Conservation (phyloP, 2,888 invertebrate species). For the Dryomyza anilis region DNA sequence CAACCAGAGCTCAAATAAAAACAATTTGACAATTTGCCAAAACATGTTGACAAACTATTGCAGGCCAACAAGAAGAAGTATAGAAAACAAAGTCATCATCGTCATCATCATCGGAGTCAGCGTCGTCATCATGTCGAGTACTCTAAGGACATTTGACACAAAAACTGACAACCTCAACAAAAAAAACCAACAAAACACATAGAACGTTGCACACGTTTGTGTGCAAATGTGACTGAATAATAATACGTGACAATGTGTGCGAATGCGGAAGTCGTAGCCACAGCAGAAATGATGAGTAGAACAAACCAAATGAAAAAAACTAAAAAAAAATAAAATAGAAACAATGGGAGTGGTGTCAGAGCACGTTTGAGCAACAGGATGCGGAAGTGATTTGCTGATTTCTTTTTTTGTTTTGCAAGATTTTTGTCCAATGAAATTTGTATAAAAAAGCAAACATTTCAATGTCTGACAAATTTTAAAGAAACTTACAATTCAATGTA, state of each 20-base stretch:
- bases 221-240: conserved; percentile 28
- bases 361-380: conserved; percentile 26
- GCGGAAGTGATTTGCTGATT: conserved; percentile 21
- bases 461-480: too few relatives aligned
- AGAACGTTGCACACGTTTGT: background rate
- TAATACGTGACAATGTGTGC: conserved; percentile 23
- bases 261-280: conserved; percentile 9
- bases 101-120: background rate
- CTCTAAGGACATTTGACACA: conserved; percentile 10
- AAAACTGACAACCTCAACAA: conserved; percentile 3
- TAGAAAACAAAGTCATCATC: background rate
- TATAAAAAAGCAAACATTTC: too few relatives aligned
- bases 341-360: background rate
- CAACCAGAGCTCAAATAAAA: too few relatives aligned
- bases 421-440: too few relatives aligned
- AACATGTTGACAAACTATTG: background rate
- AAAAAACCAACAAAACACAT: background rate
- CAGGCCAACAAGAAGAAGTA: background rate
- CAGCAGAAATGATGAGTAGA: background rate
- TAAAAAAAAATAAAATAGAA: background rate
- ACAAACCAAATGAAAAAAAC: background rate
- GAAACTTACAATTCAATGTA: too few relatives aligned
- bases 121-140: background rate
- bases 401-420: background rate
- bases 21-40: conserved; percentile 15